A percentile compares a stretch with the other conserved stretches of the same genome.
Conservation (phyloP, 2,113 vertebrate species). For the Morone saxatilis region DNA sequence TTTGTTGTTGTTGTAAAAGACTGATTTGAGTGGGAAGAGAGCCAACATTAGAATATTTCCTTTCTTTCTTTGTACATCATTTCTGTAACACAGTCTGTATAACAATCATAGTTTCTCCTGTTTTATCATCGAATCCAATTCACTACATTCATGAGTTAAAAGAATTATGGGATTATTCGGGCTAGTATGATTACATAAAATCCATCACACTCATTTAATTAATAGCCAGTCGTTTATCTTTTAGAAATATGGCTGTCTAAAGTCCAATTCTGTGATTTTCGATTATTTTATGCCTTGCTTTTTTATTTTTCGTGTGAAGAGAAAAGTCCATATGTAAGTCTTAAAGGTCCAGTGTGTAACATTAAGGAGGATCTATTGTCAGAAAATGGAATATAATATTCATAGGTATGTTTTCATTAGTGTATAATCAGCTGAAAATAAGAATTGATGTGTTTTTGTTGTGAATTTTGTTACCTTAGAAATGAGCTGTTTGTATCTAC, state of each 20-base stretch:
- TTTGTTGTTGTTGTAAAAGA: slow-evolving; percentile 23
- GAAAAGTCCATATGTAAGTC: too few species aligned
- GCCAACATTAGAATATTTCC: neutral
- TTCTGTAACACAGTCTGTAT: neutral
- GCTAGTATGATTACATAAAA: neutral
- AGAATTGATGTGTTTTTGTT: too few species aligned
- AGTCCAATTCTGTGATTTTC: neutral
- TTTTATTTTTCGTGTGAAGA: neutral
- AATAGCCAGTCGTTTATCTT: neutral
- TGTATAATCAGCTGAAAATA: too few species aligned
- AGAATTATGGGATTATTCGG: neutral
- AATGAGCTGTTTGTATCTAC: too few species aligned
- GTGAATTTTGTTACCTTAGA: too few species aligned
- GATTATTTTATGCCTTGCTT: neutral
- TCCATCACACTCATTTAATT: neutral
- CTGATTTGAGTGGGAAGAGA: neutral
- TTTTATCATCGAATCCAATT: neutral
- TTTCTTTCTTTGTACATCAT: neutral
- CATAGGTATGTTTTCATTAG: too few species aligned
- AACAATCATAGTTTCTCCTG: neutral
- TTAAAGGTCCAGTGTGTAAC: too few species aligned
- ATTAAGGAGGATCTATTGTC: too few species aligned
- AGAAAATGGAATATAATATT: too few species aligned
- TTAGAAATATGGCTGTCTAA: neutral
- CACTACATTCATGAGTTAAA: neutral